phyloP scores from a whole-genome alignment of 2,888 invertebrate species.

The Luffia ferchaultella region DNA sequence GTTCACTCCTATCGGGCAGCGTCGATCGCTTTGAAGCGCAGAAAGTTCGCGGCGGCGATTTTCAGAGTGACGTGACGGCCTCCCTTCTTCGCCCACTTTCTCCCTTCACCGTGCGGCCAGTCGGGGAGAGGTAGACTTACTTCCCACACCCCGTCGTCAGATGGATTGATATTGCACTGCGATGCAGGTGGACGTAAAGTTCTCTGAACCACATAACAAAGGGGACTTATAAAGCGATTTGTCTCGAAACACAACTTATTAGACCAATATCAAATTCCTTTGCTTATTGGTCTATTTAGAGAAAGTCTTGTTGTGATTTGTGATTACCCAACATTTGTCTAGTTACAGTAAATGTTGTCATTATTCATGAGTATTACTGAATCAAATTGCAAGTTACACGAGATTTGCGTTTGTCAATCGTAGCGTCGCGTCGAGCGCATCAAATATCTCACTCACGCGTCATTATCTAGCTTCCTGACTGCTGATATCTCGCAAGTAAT shows the following conservation, averaged over 20 bases:
- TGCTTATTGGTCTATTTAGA: too few relatives aligned
- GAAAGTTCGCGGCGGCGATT: slow-evolving; percentile 38
- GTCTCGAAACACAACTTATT: slow-evolving; percentile 23
- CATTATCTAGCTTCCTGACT: neutral
- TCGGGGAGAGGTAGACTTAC: slow-evolving; percentile 32
- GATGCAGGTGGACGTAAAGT: slow-evolving; percentile 48
- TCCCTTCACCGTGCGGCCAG: neutral
- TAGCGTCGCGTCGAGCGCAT: neutral
- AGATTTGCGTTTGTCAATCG: too few relatives aligned
- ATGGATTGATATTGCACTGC: slow-evolving; percentile 57
- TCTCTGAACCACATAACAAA: slow-evolving; percentile 40
- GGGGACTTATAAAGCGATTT: slow-evolving; percentile 42
- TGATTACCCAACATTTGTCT: too few relatives aligned
- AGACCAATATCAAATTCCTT: too few relatives aligned
- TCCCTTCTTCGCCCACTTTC: slow-evolving; percentile 22
- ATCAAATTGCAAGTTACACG: too few relatives aligned
- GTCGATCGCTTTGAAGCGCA: neutral
- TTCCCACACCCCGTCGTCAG: slow-evolving; percentile 30
- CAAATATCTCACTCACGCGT: neutral
- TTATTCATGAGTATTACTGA: too few relatives aligned
- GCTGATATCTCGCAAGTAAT: neutral
- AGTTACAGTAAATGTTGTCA: too few relatives aligned
- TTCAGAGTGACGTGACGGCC: slow-evolving; percentile 58
- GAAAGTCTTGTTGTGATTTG: too few relatives aligned
- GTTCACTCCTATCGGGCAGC: too few relatives aligned